Percentiles rank a stretch among this genome's conserved stretches.
These are phyloP conservation scores for Geococcyx californianus DNA, from an alignment of 2,113 vertebrate species.

Conservation along the genomic window DNA sequence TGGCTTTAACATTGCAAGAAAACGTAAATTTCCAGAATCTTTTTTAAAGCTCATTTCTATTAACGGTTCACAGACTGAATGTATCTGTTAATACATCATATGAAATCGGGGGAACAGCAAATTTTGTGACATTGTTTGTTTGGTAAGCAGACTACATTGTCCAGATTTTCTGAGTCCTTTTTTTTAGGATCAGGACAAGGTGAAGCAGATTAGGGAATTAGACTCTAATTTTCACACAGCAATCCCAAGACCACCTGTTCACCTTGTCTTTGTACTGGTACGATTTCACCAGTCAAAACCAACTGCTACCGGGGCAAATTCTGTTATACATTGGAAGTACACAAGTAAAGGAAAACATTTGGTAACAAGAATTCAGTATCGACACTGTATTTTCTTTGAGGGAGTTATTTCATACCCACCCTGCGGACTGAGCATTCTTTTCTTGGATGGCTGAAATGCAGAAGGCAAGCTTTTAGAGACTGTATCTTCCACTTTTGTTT, in stretches of 20 bases:
- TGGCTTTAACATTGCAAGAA: not conserved
- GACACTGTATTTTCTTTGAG: accelerated
- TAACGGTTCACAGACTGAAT: not conserved
- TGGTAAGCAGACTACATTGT: not conserved
- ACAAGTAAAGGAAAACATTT: not conserved
- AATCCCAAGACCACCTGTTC: not conserved
- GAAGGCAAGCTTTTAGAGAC: not conserved
- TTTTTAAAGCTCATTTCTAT: not conserved
- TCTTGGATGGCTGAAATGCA: not conserved
- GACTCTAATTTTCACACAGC: not conserved
- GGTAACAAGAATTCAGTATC: not conserved
- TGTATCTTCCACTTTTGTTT: not conserved
- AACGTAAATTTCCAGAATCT: not conserved
- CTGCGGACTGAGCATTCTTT: not conserved
- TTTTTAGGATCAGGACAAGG: not conserved
- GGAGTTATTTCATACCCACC: not conserved
- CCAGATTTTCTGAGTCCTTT: not conserved
- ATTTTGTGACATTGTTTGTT: not conserved
- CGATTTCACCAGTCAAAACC: not conserved
- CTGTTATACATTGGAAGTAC: not conserved
- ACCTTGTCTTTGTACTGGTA: not conserved
- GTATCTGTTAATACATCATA: not conserved
- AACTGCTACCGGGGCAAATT: not conserved
- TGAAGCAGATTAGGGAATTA: not conserved
- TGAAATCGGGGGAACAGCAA: not conserved